Conservation (phyloP, 1,140 invertebrate species). For the Venustaconcha ellipsiformis region DNA sequence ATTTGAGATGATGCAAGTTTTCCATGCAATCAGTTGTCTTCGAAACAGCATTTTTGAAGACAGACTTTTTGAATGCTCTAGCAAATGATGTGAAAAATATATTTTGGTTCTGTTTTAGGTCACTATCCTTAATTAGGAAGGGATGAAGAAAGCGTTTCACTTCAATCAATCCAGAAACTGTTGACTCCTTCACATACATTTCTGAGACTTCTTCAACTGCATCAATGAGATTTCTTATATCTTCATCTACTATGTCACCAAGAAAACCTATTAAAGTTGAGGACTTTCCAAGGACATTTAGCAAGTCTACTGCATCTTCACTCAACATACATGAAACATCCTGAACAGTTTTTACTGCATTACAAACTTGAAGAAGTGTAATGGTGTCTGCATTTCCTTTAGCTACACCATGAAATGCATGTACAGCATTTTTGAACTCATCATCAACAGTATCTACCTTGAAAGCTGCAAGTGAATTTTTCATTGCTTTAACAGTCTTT, state of each 20-base stretch:
- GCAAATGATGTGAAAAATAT: slow-evolving; percentile 7
- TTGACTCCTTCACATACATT: slow-evolving; percentile 31
- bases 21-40: slow-evolving; percentile 31
- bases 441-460: too few relatives aligned
- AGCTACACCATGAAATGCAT: slow-evolving; percentile 11
- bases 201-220: slow-evolving; percentile 45
- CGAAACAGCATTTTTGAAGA: slow-evolving; percentile 5
- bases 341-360: background rate
- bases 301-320: slow-evolving; percentile 9
- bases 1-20: slow-evolving; percentile 30
- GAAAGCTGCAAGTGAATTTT: too few relatives aligned
- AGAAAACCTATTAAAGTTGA: slow-evolving; percentile 28
- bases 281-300: slow-evolving; percentile 22
- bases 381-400: background rate
- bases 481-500: too few relatives aligned
- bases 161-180: slow-evolving; percentile 33
- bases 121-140: slow-evolving; percentile 1
- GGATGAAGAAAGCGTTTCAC: slow-evolving; percentile 24
- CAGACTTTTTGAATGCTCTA: background rate
- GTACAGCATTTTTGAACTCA: background rate
- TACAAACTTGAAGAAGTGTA: slow-evolving; percentile 3
- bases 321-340: background rate
- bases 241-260: slow-evolving; percentile 16
- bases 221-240: slow-evolving; percentile 36
- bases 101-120: background rate